Conservation (phyloP, 2,888 invertebrate species). For the Dastarcus helophoroides region DNA sequence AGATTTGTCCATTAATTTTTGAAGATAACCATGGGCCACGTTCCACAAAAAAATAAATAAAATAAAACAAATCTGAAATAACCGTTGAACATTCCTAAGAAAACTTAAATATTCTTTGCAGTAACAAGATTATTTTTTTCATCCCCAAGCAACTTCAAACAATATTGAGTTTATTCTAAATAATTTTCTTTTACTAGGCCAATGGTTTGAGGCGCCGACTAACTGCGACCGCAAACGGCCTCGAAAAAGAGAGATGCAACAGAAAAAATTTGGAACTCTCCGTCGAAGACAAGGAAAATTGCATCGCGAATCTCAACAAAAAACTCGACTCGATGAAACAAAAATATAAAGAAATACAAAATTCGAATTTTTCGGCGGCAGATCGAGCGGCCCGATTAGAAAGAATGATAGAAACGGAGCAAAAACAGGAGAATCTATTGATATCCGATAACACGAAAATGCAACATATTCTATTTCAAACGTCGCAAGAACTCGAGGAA, state of each 20-base stretch:
- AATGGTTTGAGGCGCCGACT: conserved; percentile 38
- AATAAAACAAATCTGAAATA: no score
- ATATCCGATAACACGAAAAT: conserved; percentile 39
- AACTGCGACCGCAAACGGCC: conserved; percentile 32
- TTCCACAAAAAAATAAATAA: no score
- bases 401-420: conserved; percentile 47
- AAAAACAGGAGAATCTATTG: conserved; percentile 39
- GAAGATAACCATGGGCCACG: no score
- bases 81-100: no score
- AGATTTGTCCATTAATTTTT: no score
- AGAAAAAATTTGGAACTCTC: conserved; percentile 22
- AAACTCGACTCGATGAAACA: conserved; percentile 34
- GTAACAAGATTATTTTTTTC: no score
- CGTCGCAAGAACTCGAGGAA: conserved; percentile 38
- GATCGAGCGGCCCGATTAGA: conserved; percentile 49
- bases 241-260: conserved; percentile 28
- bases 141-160: no score
- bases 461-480: conserved; percentile 41
- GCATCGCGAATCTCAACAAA: conserved; percentile 17
- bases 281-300: conserved; percentile 18
- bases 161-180: not conserved
- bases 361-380: conserved; percentile 43
- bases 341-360: conserved; percentile 41
- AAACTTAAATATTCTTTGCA: no score
- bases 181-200: conserved; percentile 5